Evolutionary conservation across 2,113 vertebrate genomes (phyloP), one percentile per base, ranked within the genome.

Genomic region (Enhydra lutris): DNA sequence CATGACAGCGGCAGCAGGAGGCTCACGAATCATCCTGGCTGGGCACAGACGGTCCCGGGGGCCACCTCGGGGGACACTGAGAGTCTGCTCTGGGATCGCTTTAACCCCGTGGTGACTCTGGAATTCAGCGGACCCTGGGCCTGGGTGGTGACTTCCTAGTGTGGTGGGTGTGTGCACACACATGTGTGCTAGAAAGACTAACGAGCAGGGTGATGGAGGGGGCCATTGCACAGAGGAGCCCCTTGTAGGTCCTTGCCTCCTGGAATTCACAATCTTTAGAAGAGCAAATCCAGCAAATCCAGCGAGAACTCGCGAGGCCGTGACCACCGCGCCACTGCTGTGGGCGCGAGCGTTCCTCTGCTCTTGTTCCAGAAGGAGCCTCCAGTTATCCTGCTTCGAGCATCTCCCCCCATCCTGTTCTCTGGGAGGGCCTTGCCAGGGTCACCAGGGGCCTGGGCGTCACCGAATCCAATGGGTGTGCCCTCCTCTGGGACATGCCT

Each of bases 31-130:
- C 61, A 31, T 6, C 17, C 87, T 4, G 26, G 55, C 11, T 6
- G 83, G 36, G 63, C 6, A 3, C 23, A 4, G 76, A 20, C 0
- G 4, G 1, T 10, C 31, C 52, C 17, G 0, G 5, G 26, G 42
- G 81, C 7, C 23, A 11, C n/a, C 67, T 67, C 7, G 0, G 52
- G 74, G 50, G 74, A 1, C 0, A 5, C 47, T 1, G 3, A 23
- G 26, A 45, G 76, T 57, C 71, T 11, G 21, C 23, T 2, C 55
- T 1, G 36, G 29, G 50, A 42, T 63, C 1, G 7, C 9, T 24
- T 4, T 76, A 26, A 39, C 69, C 73, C 55, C 36, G 29, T 1
- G 55, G 57, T 2, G 20, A 36, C 80, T n/a, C 74, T 11, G 29
- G 50, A 21, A 59, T 47, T 4, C 31, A 23, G 45, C 34, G 8